Evolutionary conservation across 2,797 vertebrate species (phyloP), one percentile per base, ranked within the genome.

Genomic region (Diglossa cyanea): DNA sequence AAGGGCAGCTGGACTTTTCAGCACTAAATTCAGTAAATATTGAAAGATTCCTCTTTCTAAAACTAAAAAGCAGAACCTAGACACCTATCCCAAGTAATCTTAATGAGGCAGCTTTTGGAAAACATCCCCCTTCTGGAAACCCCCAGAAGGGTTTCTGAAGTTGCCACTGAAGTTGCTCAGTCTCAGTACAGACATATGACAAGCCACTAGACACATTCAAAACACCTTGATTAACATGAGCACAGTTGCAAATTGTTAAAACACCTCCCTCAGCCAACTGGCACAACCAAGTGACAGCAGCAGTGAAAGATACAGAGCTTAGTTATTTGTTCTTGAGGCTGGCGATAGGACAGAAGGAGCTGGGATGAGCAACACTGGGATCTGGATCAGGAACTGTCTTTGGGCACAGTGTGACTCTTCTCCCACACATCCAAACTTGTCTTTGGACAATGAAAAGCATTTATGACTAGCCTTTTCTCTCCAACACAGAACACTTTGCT

Each of bases 91-190:
- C 1, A 8, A 79, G 20, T n/a, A 45, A 84, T 7, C 18, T 35
- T 35, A 82, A 70, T 0, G 3, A 55, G 57, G 62, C 26, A 51
- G 13, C 42, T 77, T 79, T 57, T 17, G 85, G 67, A 60, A 79
- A 79, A 84, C 9, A 20, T 5, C 24, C 4, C 15, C 25, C 14
- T 39, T 68, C 40, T 45, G 45, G 33, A 82, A 91, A 95, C 13
- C 51, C n/a, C n/a, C n/a, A n/a, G n/a, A n/a, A n/a, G n/a, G n/a
- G n/a, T n/a, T n/a, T n/a, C n/a, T n/a, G n/a, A n/a, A 80, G 48
- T 17, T 18, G 7, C 8, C 48, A n/a, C 9, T 0, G 0, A 55
- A 51, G n/a, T 13, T n/a, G 20, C 20, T 75, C 58, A n/a, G 0
- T 55, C 60, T 58, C 55, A 28, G 39, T 17, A 55, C 0, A 54